Base-by-base conservation (phyloP, 2,797 vertebrate species). In the Huso huso region DNA sequence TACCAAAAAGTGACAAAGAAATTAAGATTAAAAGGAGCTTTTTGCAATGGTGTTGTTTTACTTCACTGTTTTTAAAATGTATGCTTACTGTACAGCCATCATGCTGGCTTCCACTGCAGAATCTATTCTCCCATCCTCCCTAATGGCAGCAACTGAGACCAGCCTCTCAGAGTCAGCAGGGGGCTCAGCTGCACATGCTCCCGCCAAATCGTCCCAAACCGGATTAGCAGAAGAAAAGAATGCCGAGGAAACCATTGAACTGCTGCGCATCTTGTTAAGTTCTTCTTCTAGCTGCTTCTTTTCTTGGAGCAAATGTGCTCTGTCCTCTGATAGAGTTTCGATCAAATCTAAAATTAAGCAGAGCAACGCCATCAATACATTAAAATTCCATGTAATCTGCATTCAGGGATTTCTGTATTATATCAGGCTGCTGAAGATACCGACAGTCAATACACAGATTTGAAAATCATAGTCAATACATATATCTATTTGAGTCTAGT, bases 271-370 rank as follows among this genome's bases (percentile, higher is more conserved):
- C 49, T 88, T 93, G 81, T 82, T 93, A 3, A 99, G 91, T 79
- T 97, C 95, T 75, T 98, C 97, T 76, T 98, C 95, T 74, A 99
- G 83, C 58, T 94, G 85, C 66, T 98, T 98, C 86, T 99, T 99
- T 78, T 99, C 97, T 80, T 95, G 92, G 75, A 99, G 94, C 79
- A 99, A 87, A 74, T 87, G 90, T 48, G 97, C 97, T 48, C 96
- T 80, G 78, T 99, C 97, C 87, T 96, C 95, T 7, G 95, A 98
- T 10, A 99, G 89, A 0, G 92, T 94, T 83, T 98, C 94, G 74
- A 99, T 99, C 82, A 99, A 86, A 83, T 89, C 97, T 99, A 74
- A 64, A 75, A 49, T 48, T 55, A 58, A 62, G 10, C 6, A 58
- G 3, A 37, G 37, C 37, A 37, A 5, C 37, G 1, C 37, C 37